Evolutionary conservation across 2,888 invertebrate genomes (phyloP).

Genomic region (Ormia ochracea): DNA sequence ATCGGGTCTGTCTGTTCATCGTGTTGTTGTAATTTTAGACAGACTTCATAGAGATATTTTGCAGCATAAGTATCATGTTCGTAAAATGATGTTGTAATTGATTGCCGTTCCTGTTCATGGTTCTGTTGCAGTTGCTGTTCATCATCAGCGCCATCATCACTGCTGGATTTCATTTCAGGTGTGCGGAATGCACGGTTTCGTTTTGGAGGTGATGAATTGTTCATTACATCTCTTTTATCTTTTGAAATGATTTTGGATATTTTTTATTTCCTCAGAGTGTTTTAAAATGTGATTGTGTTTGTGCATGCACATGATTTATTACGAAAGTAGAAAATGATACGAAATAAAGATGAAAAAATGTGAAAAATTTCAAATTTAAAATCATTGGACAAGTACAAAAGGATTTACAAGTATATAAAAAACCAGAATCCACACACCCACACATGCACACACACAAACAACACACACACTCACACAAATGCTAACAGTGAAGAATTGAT

Average conservation of each 20-base stretch:
- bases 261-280: background rate
- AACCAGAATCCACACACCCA: too few relatives aligned
- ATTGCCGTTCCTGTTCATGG: slow-evolving; percentile 24
- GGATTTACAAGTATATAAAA: background rate
- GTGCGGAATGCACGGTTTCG: slow-evolving; percentile 7
- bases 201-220: slow-evolving; percentile 50
- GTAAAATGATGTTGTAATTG: slow-evolving; percentile 37
- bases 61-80: slow-evolving; percentile 42
- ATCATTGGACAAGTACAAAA: background rate
- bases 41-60: slow-evolving; percentile 45
- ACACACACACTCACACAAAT: too few relatives aligned
- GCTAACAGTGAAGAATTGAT: too few relatives aligned
- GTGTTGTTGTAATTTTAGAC: slow-evolving; percentile 40
- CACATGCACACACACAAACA: too few relatives aligned
- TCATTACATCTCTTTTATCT: slow-evolving; percentile 26
- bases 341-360: background rate
- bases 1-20: slow-evolving; percentile 20
- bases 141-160: background rate
- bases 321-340: slow-evolving; percentile 8
- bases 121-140: background rate
- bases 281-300: slow-evolving; percentile 17
- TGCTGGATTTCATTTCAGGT: slow-evolving; percentile 25
- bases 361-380: background rate
- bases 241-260: slow-evolving; percentile 19
- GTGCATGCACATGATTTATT: slow-evolving; percentile 38